A percentile compares a stretch with the other conserved stretches of the same genome.
Conservation (phyloP, 2,888 invertebrate species). For the Taphrorychus bicolor region DNA sequence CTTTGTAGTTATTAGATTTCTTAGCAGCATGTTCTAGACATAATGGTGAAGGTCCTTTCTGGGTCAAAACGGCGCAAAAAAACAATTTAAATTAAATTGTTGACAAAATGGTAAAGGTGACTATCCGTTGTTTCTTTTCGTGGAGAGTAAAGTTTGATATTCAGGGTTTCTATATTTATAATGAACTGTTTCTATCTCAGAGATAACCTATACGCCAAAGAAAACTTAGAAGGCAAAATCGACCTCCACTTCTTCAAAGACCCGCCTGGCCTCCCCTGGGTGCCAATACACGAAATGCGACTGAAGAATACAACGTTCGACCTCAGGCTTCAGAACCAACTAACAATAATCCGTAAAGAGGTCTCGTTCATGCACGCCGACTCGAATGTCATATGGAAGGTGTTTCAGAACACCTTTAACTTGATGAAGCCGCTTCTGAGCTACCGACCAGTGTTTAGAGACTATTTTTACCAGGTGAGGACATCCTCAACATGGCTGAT, state of each 20-base stretch:
- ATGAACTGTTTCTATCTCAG: no score
- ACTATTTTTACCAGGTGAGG: slow-evolving; percentile 62
- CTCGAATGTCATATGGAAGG: slow-evolving; percentile 61
- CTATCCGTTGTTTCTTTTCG: no score
- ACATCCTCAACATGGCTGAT: not conserved
- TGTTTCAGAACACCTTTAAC: slow-evolving; percentile 62
- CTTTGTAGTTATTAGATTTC: no score
- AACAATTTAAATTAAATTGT: no score
- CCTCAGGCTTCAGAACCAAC: slow-evolving; percentile 60
- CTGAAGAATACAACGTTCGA: slow-evolving; percentile 59
- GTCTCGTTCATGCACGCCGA: slow-evolving; percentile 52
- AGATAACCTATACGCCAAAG: no score
- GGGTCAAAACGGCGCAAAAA: no score
- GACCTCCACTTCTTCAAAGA: slow-evolving; percentile 51
- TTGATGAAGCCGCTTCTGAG: slow-evolving; percentile 60
- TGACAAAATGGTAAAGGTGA: no score
- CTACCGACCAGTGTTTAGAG: slow-evolving; percentile 65
- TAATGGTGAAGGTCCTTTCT: no score
- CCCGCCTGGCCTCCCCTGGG: slow-evolving; percentile 42
- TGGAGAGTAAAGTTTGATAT: no score
- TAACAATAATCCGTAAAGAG: slow-evolving; percentile 64
- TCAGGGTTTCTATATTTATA: no score
- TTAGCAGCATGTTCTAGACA: no score
- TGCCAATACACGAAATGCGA: slow-evolving; percentile 43
- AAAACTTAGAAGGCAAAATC: no score